These are phyloP conservation scores for Hoplodrina blanda DNA, from an alignment of 2,888 invertebrate genomes.

Conservation along the genomic window DNA sequence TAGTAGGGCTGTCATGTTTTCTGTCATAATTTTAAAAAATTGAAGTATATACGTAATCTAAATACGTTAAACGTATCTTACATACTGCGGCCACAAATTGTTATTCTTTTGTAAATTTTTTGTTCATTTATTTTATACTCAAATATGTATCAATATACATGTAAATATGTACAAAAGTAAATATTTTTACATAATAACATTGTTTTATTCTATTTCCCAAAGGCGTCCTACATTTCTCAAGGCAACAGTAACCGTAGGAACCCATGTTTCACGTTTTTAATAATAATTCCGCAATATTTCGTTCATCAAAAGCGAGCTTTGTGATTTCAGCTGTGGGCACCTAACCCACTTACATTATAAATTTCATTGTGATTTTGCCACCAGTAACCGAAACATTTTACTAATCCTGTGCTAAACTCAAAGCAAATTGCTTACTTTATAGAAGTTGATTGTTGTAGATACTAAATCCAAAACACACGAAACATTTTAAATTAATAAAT, in stretches of 20 bases:
- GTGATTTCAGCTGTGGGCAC: conserved; percentile 67
- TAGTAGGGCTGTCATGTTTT: conserved; percentile 25
- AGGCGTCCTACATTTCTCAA: conserved; percentile 22
- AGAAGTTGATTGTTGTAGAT: conserved; percentile 54
- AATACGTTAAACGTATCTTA: conserved; percentile 57
- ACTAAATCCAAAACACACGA: conserved; percentile 28
- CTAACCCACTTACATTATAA: conserved; percentile 70
- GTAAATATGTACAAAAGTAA: conserved; percentile 87
- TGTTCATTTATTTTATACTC: conserved; percentile 63
- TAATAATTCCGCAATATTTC: conserved; percentile 64
- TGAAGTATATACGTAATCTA: conserved; percentile 55
- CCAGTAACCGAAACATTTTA: conserved; percentile 65
- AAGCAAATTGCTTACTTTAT: conserved; percentile 70
- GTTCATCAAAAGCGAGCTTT: conserved; percentile 70
- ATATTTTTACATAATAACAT: conserved; percentile 83
- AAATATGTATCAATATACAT: too few relatives aligned
- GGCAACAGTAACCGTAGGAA: conserved; percentile 26
- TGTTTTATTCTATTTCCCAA: conserved; percentile 54
- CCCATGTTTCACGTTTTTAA: conserved; percentile 58
- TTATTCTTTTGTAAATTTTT: conserved; percentile 64
- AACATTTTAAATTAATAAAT: conserved; percentile 31
- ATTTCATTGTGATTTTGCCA: conserved; percentile 70
- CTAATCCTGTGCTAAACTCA: conserved; percentile 68
- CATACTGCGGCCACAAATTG: conserved; percentile 53
- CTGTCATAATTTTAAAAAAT: conserved; percentile 28